These are phyloP conservation scores for Amia ocellicauda DNA, from an alignment of 2,113 vertebrate genomes.

Conservation along the genomic window DNA sequence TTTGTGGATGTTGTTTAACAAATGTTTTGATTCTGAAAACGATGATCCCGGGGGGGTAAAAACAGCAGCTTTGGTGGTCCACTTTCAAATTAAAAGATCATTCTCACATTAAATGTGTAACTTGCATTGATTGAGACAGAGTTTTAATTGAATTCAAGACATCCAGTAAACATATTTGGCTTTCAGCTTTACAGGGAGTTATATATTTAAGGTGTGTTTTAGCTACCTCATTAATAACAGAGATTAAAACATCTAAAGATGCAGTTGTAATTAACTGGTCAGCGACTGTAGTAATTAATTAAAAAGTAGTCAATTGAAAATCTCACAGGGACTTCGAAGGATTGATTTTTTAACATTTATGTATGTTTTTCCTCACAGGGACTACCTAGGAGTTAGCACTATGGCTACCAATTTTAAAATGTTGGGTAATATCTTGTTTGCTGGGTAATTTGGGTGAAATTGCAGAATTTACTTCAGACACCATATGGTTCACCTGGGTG, in stretches of 20 bases:
- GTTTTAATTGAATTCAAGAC: neutral
- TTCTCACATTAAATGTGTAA: neutral
- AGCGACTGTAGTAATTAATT: neutral
- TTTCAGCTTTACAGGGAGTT: neutral
- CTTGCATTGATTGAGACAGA: neutral
- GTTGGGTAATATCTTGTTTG: no score
- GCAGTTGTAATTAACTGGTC: neutral
- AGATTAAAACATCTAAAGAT: neutral
- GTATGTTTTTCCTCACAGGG: neutral
- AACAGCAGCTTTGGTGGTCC: neutral
- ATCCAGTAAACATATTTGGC: neutral
- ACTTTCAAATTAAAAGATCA: neutral
- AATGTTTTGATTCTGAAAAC: neutral
- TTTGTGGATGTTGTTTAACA: neutral
- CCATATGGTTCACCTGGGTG: constrained; percentile 3
- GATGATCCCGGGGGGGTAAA: neutral
- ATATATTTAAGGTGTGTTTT: no score
- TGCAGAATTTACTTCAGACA: neutral
- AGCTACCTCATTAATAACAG: neutral
- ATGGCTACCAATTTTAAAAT: neutral
- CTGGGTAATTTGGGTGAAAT: neutral
- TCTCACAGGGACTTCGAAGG: no score
- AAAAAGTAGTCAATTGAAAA: neutral
- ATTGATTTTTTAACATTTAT: no score
- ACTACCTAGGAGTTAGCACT: neutral